Evolutionary conservation across 1,140 invertebrate species (phyloP).

Genomic region (Drosophila orena): DNA sequence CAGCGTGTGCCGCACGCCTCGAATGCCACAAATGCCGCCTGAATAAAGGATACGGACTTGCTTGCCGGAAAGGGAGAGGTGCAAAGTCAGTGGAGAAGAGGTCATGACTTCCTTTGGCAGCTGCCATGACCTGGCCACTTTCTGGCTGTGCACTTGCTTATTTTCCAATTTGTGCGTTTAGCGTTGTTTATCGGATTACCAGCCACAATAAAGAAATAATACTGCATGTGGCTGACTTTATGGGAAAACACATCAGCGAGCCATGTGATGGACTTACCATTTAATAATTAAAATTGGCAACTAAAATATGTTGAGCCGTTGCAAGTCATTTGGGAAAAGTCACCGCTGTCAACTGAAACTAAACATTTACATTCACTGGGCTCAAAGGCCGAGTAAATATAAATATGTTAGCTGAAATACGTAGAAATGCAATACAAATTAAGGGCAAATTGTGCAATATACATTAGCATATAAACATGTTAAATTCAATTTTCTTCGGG

Average conservation of each 20-base stretch:
- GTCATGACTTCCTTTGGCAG: slow-evolving; percentile 33
- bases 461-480: too few species aligned
- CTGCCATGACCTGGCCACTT: slow-evolving; percentile 47
- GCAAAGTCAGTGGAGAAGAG: slow-evolving; percentile 3
- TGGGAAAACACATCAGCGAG: slow-evolving; percentile 5
- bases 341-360: background rate
- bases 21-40: slow-evolving; percentile 70
- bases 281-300: background rate
- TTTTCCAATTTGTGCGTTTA: slow-evolving; percentile 29
- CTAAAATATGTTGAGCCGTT: too few species aligned
- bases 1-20: slow-evolving; percentile 69
- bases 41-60: slow-evolving; percentile 19
- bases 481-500: too few species aligned
- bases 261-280: background rate
- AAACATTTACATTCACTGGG: background rate
- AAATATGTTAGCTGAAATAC: too few species aligned
- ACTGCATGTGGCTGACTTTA: background rate
- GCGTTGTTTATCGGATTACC: slow-evolving; percentile 14
- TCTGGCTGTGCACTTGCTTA: slow-evolving; percentile 26
- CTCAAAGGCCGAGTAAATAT: too few species aligned
- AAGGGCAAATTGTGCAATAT: too few species aligned
- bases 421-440: too few species aligned
- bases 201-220: background rate
- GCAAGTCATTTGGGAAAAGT: slow-evolving; percentile 10
- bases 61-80: background rate